A percentile compares a stretch with the other conserved stretches of the same genome.
Conservation (phyloP, 2,113 vertebrate species). For the Rhipidura dahli region DNA sequence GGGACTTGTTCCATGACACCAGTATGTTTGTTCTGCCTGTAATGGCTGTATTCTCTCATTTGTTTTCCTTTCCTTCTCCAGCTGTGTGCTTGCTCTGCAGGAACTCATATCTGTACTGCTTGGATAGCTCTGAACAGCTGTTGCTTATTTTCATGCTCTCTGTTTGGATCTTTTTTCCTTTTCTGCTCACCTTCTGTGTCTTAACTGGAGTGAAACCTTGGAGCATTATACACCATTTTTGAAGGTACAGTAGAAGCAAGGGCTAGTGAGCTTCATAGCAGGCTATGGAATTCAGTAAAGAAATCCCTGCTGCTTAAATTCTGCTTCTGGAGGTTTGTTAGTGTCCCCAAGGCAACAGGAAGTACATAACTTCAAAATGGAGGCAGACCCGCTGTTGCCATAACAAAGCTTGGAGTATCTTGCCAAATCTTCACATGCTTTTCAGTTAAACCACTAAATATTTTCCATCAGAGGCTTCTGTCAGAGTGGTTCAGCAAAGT, state of each 20-base stretch:
- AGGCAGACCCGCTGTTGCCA: background rate
- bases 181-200: background rate
- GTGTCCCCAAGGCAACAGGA: background rate
- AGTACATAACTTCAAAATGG: rapidly evolving
- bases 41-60: background rate
- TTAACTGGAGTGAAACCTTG: background rate
- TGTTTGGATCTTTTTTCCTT: background rate
- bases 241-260: background rate
- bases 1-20: background rate
- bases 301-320: background rate
- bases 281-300: background rate
- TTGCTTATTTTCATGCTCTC: background rate
- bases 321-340: background rate
- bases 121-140: background rate
- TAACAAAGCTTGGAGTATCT: background rate
- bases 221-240: rapidly evolving
- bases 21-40: background rate
- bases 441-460: background rate
- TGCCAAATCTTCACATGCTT: background rate
- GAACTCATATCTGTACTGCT: background rate
- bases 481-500: background rate
- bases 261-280: background rate
- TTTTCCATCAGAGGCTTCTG: background rate
- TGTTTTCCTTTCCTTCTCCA: slow-evolving; percentile 18
- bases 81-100: background rate